Evolutionary conservation across 2,113 vertebrate genomes (phyloP), one percentile per base, ranked within the genome.

Genomic region (Plestiodon gilberti): DNA sequence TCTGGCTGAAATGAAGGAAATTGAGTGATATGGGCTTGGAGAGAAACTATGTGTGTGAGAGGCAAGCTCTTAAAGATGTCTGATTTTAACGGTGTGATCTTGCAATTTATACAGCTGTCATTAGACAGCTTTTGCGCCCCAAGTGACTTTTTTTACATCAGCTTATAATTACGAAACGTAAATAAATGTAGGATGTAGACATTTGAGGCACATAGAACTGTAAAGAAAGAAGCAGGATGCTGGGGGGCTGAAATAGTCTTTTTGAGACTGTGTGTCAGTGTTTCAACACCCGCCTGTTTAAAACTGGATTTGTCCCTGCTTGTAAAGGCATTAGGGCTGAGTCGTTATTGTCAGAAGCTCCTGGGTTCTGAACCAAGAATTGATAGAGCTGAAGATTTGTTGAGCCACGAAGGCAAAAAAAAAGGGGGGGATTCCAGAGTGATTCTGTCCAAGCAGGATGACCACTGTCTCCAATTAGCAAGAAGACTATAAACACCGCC

Each of bases 231-330:
- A 77, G 65, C 22, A 78, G 69, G 15, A 85, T 61, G 28, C 0
- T 0, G 6, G 82, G n/a, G 83, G 82, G 84, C 35, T 87, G 86
- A 90, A 85, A 81, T 90, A 82, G 90, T 30, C 30, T 57, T 35
- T 84, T 85, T 59, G 71, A 23, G 88, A 79, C 61, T 91, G 62
- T 22, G 35, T 38, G 28, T 48, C 25, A 30, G 43, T 17, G 35
- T 78, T n/a, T 61, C 55, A 30, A 23, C 59, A 79, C 11, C 57
- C 13, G 20, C 10, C 33, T 79, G 20, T 57, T 62, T 90, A 82
- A 88, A 83, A 61, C 77, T 81, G 75, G 13, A 43, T 80, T 80
- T 80, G 59, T 62, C 10, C 5, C 28, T 33, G 61, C 78, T 64
- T 80, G 13, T 8, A 30, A 43, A 80, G 61, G 25, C 78, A 64